Evolutionary conservation across 2,797 vertebrate genomes (phyloP), one percentile per base, ranked within the genome.

Genomic region (Propithecus perrieri): DNA sequence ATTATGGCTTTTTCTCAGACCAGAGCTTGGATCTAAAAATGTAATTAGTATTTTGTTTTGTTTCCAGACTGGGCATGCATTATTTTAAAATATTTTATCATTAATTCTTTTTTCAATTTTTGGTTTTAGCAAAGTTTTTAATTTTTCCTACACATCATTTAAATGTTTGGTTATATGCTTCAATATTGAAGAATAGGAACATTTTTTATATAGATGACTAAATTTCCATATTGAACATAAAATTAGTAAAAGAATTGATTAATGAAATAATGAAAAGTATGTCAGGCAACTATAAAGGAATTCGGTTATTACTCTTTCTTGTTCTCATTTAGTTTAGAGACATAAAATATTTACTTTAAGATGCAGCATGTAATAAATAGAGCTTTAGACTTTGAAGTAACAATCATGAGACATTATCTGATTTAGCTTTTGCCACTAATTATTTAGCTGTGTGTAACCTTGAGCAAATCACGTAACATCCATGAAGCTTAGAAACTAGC

Each of bases 331-430:
- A 67, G 26, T 61, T 78, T 92, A 22, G 46, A 63, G 74, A 85
- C 46, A 84, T 95, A 92, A 94, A 94, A 75, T 89, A 88, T 38
- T 63, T 57, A 2, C n/a, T 59, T 87, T 94, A 89, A 80, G 14
- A 85, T 72, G 38, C 43, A 93, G 3, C 15, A 13, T 67, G 33
- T n/a, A 43, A 57, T 88, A 75, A 43, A 53, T 88, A 75, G 28
- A 92, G 53, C 50, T 80, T 86, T 74, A 81, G 67, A 4, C 92
- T 84, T 91, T 88, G 41, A 91, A 61, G 41, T 41, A 86, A 33
- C 18, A 17, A 11, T 67, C 57, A n/a, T 8, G 46, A 95, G 85
- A 48, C 65, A 28, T 72, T 28, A 43, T 38, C 53, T 92, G 18
- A 69, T 69, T 83, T 28, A 90, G 65, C 20, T 80, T 86, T 61